Evolutionary conservation across 2,113 vertebrate genomes (phyloP).

Genomic region (Astatoreochromis straeleni): DNA sequence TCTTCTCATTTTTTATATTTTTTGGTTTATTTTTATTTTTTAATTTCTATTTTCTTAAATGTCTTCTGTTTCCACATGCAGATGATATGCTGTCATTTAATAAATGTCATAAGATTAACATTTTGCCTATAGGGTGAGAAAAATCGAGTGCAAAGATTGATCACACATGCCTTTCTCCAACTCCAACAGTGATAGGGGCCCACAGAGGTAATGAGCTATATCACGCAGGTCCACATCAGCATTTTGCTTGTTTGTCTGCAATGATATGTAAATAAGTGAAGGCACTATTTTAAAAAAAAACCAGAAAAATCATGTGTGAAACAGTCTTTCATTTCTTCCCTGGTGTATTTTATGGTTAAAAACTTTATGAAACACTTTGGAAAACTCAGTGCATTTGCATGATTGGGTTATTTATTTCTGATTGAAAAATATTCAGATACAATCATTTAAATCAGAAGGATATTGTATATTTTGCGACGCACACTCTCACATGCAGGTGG

Average conservation of each 20-base stretch:
- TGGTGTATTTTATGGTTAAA: neutral
- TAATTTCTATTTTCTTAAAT: neutral
- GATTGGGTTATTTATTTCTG: neutral
- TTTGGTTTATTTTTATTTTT: neutral
- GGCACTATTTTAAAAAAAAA: neutral
- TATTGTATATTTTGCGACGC: conserved; percentile 8
- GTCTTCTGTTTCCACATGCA: neutral
- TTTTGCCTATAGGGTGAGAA: neutral
- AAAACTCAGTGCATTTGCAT: neutral
- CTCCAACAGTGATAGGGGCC: neutral
- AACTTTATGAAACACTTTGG: neutral
- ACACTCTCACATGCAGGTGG: conserved; percentile 50
- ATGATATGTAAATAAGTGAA: neutral
- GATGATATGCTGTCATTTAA: neutral
- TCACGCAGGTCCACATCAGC: neutral
- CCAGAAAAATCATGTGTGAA: neutral
- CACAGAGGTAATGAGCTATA: neutral
- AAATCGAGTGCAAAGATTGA: neutral
- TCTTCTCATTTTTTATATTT: neutral
- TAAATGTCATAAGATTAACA: neutral
- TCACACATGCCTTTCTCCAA: neutral
- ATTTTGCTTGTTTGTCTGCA: neutral
- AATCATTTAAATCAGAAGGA: conserved; percentile 28
- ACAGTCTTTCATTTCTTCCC: neutral
- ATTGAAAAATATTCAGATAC: neutral